These are phyloP conservation scores for Neopipo cinnamomea DNA, from an alignment of 2,113 vertebrate species.

Conservation along the genomic window DNA sequence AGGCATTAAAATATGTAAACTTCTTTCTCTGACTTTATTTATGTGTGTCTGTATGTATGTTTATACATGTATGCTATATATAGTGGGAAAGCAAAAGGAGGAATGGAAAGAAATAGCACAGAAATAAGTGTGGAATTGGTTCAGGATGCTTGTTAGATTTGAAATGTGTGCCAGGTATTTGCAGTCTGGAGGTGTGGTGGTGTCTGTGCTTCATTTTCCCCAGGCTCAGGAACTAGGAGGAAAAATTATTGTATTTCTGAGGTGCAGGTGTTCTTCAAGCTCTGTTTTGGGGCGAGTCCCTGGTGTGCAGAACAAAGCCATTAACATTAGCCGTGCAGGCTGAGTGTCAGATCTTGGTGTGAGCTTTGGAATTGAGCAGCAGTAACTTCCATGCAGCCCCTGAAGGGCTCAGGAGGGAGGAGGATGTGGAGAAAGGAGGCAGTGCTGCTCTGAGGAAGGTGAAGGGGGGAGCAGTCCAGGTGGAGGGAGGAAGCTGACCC, in stretches of 20 bases:
- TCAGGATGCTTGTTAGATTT: neutral
- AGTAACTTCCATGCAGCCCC: neutral
- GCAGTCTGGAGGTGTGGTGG: neutral
- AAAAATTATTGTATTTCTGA: neutral
- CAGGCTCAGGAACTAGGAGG: neutral
- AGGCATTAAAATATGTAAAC: conserved; percentile 13
- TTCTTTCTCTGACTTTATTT: conserved; percentile 3
- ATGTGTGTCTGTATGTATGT: neutral
- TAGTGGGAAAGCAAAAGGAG: neutral
- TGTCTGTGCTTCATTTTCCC: neutral
- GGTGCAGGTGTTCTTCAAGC: neutral
- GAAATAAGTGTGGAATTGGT: neutral
- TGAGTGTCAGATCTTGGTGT: neutral
- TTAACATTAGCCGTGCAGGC: neutral
- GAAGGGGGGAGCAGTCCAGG: neutral
- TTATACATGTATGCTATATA: neutral
- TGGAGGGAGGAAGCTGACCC: neutral
- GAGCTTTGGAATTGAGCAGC: neutral
- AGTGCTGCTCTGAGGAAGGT: neutral
- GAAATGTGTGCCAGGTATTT: neutral
- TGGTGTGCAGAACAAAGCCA: neutral
- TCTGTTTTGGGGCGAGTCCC: neutral
- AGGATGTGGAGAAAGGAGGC: neutral
- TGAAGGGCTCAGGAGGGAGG: neutral
- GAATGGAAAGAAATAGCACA: neutral